Conservation (phyloP, 2,888 invertebrate species). For the Agrochola lota region DNA sequence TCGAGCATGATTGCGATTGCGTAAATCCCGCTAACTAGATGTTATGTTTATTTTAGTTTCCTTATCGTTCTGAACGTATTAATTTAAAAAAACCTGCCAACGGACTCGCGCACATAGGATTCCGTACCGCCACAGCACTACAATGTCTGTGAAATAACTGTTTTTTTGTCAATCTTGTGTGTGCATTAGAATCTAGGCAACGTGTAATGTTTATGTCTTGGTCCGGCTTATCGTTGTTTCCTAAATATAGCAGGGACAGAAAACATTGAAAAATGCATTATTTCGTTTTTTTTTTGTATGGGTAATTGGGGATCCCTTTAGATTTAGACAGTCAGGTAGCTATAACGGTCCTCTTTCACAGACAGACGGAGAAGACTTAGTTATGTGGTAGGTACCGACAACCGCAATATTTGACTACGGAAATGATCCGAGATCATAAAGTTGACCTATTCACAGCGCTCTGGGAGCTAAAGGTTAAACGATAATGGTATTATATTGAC, state of each 20-base stretch:
- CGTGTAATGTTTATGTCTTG: not conserved
- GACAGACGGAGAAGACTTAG: not conserved
- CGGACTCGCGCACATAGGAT: not conserved
- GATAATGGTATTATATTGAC: conserved; percentile 17
- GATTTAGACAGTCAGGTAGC: not conserved
- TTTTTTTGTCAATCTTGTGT: not conserved
- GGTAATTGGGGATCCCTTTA: not conserved
- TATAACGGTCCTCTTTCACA: not conserved
- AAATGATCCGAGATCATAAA: not conserved
- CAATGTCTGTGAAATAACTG: not conserved
- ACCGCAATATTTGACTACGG: not conserved
- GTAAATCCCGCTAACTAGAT: not conserved
- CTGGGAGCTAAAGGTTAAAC: conserved; percentile 18
- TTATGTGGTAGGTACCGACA: not conserved
- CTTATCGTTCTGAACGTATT: not conserved
- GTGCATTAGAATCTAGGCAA: not conserved
- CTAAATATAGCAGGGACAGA: not conserved
- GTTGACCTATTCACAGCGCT: conserved; percentile 12
- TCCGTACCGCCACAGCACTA: not conserved
- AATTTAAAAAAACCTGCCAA: not conserved
- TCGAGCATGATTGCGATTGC: not conserved
- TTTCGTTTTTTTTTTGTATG: not conserved
- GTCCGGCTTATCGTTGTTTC: not conserved
- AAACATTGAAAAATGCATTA: not conserved
- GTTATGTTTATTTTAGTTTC: not conserved